Evolutionary conservation across 2,113 vertebrate species (phyloP).

Genomic region (Australoheros scitulus): DNA sequence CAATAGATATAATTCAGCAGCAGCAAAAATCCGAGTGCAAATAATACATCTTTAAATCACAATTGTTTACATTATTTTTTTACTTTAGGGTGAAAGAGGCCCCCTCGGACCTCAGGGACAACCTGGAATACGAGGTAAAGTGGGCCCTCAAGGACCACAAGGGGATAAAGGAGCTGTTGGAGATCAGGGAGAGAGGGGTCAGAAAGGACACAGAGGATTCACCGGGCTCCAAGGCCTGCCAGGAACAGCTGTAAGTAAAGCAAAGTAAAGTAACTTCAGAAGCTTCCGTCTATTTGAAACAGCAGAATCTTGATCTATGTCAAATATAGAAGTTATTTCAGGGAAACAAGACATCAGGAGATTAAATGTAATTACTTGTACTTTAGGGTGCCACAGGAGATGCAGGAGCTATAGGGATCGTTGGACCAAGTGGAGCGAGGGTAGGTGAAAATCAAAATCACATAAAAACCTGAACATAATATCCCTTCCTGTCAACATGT

Average conservation of each 20-base stretch:
- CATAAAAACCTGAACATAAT: not conserved
- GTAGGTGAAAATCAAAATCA: slow-evolving; percentile 77
- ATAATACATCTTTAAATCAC: not conserved
- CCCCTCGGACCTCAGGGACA: slow-evolving; percentile 80
- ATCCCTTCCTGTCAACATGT: not conserved
- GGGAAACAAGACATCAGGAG: not conserved
- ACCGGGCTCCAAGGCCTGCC: slow-evolving; percentile 94
- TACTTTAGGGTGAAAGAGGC: slow-evolving; percentile 86
- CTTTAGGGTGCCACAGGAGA: slow-evolving; percentile 91
- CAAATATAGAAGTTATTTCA: not conserved
- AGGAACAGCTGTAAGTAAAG: slow-evolving; percentile 86
- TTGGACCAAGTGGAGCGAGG: slow-evolving; percentile 91
- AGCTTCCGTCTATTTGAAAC: not conserved
- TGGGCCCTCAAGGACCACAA: slow-evolving; percentile 95
- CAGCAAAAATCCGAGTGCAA: not conserved
- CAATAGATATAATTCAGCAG: not conserved
- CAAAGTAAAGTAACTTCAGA: too few species aligned
- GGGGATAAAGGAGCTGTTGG: slow-evolving; percentile 93
- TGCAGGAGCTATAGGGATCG: slow-evolving; percentile 85
- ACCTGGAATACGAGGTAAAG: slow-evolving; percentile 88
- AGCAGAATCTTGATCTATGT: too few species aligned
- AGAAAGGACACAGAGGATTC: slow-evolving; percentile 97
- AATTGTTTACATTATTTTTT: not conserved
- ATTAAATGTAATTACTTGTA: not conserved
- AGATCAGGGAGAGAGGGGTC: slow-evolving; percentile 90